These are phyloP conservation scores for Agapornis canus DNA, from an alignment of 2,797 vertebrate species.

Conservation along the genomic window DNA sequence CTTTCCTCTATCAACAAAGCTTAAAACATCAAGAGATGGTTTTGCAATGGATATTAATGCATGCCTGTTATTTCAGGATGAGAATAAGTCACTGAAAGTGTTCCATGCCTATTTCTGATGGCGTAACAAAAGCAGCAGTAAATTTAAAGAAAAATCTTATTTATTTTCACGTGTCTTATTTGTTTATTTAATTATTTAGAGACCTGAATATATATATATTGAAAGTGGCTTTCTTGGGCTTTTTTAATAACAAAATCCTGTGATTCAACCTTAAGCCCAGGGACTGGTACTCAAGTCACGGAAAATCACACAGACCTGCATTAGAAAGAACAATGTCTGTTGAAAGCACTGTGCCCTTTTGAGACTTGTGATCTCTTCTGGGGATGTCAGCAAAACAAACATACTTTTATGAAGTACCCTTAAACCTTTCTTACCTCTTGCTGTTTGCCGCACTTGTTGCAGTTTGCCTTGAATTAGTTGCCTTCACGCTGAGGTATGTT, in stretches of 20 bases:
- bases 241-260: neutral
- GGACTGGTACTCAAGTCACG: neutral
- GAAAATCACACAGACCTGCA: neutral
- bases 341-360: neutral
- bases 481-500: neutral
- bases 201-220: neutral
- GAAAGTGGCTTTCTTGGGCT: neutral
- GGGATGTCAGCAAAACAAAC: neutral
- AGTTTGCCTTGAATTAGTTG: neutral
- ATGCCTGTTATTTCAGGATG: neutral
- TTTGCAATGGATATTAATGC: neutral
- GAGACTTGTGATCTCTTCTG: neutral
- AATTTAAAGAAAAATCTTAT: neutral
- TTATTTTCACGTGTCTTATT: neutral
- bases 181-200: neutral
- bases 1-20: slow-evolving; percentile 33
- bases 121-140: neutral
- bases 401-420: neutral
- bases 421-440: neutral
- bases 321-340: neutral
- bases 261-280: neutral
- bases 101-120: neutral
- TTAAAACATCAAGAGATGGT: neutral
- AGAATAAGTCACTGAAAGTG: neutral
- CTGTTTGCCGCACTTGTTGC: neutral